Conservation (phyloP, 2,888 invertebrate genomes). For the Rhingia rostrata region DNA sequence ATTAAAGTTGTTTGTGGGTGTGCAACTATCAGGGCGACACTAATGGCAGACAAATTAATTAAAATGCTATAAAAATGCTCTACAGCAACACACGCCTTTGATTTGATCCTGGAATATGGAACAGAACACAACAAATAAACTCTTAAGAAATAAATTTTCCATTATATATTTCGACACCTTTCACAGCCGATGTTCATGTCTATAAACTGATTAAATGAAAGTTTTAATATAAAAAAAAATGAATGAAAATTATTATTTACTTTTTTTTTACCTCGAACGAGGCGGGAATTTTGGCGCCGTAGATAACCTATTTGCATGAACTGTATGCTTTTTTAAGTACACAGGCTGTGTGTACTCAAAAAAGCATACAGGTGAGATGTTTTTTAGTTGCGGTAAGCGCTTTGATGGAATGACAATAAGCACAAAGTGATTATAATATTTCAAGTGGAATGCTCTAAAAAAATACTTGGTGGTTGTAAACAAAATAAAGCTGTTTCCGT, state of each 20-base stretch:
- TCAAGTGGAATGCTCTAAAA: no score
- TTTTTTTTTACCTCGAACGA: constrained; percentile 26
- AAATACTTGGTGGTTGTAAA: no score
- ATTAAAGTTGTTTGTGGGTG: constrained; percentile 21
- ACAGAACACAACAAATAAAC: no score
- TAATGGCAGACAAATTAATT: constrained; percentile 36
- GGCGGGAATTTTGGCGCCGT: constrained; percentile 56
- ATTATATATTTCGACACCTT: constrained; percentile 27
- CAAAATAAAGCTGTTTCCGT: no score
- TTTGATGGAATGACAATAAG: no score
- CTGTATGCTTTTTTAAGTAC: constrained; percentile 18
- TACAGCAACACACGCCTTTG: constrained; percentile 20
- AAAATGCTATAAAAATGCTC: constrained; percentile 45
- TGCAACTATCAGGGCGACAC: constrained; percentile 25
- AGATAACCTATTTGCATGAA: constrained; percentile 52
- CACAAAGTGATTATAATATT: no score
- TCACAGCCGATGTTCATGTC: neutral
- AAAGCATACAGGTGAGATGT: constrained; percentile 7
- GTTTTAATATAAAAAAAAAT: constrained; percentile 12
- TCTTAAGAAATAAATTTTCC: constrained; percentile 2
- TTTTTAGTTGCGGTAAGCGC: constrained; percentile 8
- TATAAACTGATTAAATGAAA: constrained; percentile 1
- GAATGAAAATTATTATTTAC: neutral
- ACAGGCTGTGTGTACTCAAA: no score
- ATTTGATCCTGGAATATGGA: neutral